These are phyloP conservation scores for Sinotaia quadrata DNA, from an alignment of 2,888 invertebrate species.

Conservation along the genomic window DNA sequence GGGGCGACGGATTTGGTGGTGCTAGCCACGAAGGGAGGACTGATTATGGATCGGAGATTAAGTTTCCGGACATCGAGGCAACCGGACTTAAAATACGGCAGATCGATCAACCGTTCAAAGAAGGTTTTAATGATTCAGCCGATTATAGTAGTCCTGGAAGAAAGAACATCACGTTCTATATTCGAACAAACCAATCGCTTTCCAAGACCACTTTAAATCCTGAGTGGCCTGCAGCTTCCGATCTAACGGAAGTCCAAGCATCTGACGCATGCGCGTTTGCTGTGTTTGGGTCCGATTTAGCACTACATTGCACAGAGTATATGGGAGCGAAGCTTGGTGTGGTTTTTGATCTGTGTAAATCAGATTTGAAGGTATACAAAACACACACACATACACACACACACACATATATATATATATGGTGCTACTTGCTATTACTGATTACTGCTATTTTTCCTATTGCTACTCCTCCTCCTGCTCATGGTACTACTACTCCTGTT, in stretches of 20 bases:
- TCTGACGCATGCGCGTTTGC: conserved; percentile 32
- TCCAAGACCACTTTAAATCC: too few relatives aligned
- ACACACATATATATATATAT: too few relatives aligned
- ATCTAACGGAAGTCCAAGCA: conserved; percentile 33
- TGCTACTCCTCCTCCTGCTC: too few relatives aligned
- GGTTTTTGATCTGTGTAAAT: conserved; percentile 38
- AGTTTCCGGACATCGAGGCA: neutral
- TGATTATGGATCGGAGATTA: neutral
- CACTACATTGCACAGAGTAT: conserved; percentile 34
- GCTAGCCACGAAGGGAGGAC: too few relatives aligned
- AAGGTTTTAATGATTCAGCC: too few relatives aligned
- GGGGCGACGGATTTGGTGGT: neutral
- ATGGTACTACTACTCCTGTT: too few relatives aligned
- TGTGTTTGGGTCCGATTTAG: conserved; percentile 32
- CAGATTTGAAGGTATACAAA: conserved; percentile 36
- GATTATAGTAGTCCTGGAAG: too few relatives aligned
- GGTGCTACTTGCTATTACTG: too few relatives aligned
- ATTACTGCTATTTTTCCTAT: too few relatives aligned
- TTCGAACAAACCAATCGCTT: too few relatives aligned
- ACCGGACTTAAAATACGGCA: conserved; percentile 13
- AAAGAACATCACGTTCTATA: too few relatives aligned
- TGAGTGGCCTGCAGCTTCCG: conserved; percentile 32
- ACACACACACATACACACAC: neutral
- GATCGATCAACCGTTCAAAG: too few relatives aligned
- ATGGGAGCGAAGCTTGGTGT: conserved; percentile 29